These are phyloP conservation scores for Cirrhinus mrigala DNA, from an alignment of 2,797 vertebrate genomes.

Conservation along the genomic window DNA sequence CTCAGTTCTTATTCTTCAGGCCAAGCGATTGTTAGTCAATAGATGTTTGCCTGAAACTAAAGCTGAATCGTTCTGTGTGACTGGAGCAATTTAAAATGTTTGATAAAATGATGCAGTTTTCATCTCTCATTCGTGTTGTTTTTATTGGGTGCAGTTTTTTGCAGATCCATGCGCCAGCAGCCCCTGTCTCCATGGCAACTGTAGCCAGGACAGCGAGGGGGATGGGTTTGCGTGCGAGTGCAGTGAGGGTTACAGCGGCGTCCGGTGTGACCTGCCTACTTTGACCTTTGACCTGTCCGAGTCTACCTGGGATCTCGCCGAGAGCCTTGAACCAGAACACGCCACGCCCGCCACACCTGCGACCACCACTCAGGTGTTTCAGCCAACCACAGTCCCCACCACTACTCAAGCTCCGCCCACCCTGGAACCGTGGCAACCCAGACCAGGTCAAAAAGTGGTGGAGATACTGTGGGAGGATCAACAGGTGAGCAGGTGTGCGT, in stretches of 20 bases:
- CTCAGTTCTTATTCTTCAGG: background rate
- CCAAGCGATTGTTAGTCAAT: background rate
- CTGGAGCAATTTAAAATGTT: conserved; percentile 18
- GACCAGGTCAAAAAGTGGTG: conserved; percentile 87
- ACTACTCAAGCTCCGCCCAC: conserved; percentile 75
- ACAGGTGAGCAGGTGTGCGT: conserved; percentile 81
- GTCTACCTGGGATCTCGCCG: conserved; percentile 74
- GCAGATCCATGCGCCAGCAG: conserved; percentile 91
- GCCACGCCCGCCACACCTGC: conserved; percentile 71
- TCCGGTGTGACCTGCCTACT: conserved; percentile 82
- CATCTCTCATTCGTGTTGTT: conserved; percentile 16
- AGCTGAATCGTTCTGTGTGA: background rate
- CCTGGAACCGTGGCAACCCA: conserved; percentile 90
- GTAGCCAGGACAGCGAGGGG: conserved; percentile 76
- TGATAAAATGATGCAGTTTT: background rate
- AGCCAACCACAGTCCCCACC: conserved; percentile 69
- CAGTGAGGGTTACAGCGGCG: conserved; percentile 85
- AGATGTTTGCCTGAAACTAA: conserved; percentile 7
- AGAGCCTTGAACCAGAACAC: conserved; percentile 74
- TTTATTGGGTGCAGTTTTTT: conserved; percentile 84
- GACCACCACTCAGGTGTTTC: conserved; percentile 72
- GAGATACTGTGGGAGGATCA: conserved; percentile 92
- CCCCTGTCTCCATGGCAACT: conserved; percentile 98
- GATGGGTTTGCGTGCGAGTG: conserved; percentile 88
- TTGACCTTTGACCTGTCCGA: conserved; percentile 68